Evolutionary conservation across 2,113 vertebrate genomes (phyloP).

Genomic region (Cyphomyrus discorhynchus): DNA sequence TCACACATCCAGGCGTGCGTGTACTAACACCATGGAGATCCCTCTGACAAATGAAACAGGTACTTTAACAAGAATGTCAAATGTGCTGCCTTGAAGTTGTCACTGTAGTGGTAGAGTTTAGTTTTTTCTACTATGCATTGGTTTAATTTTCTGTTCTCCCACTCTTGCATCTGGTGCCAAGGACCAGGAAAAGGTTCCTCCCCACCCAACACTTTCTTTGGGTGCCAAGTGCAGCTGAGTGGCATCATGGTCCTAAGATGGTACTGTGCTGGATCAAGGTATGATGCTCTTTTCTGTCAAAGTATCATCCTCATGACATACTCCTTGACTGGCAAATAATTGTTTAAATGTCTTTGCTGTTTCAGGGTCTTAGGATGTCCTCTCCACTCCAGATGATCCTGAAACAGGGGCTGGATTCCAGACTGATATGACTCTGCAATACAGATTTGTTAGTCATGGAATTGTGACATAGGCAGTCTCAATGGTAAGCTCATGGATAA

Average conservation of each 20-base stretch:
- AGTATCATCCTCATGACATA: neutral
- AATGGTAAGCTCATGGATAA: too few species aligned
- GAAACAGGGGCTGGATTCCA: neutral
- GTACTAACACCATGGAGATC: neutral
- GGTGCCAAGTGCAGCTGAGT: neutral
- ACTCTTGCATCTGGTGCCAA: neutral
- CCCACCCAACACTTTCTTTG: neutral
- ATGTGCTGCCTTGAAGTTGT: neutral
- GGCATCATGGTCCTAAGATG: neutral
- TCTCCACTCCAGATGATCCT: neutral
- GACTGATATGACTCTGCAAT: neutral
- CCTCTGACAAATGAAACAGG: neutral
- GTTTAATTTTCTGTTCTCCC: neutral
- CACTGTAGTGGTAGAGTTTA: neutral
- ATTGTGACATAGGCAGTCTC: neutral
- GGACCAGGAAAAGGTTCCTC: neutral
- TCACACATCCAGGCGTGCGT: neutral
- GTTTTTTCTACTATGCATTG: neutral
- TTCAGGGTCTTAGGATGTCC: neutral
- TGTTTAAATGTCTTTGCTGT: neutral
- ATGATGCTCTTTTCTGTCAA: neutral
- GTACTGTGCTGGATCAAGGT: neutral
- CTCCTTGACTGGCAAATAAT: neutral
- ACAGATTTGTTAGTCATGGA: neutral
- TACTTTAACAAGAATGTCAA: neutral